A percentile compares a stretch with the other conserved stretches of the same genome.
Conservation (phyloP, 2,888 invertebrate species). For the Drosophila borealis region DNA sequence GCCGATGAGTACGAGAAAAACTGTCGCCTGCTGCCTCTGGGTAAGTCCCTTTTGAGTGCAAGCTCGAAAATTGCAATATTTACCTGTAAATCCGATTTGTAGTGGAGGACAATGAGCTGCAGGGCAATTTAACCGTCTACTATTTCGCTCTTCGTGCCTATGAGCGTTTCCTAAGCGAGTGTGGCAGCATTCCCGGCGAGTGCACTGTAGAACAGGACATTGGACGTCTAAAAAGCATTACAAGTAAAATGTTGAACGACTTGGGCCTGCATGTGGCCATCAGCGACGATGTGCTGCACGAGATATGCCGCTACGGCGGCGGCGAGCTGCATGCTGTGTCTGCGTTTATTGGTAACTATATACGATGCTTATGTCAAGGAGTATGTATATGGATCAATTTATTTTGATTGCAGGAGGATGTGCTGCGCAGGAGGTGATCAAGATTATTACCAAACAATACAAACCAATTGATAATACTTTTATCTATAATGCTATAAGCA, state of each 20-base stretch:
- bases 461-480: slow-evolving; percentile 98
- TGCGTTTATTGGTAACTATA: slow-evolving; percentile 90
- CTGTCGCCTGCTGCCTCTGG: slow-evolving; percentile 87
- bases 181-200: slow-evolving; percentile 95
- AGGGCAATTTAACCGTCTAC: slow-evolving; percentile 94
- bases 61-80: not conserved
- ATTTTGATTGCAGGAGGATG: slow-evolving; percentile 89
- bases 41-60: slow-evolving; percentile 75
- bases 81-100: slow-evolving; percentile 64
- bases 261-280: slow-evolving; percentile 92
- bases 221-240: slow-evolving; percentile 91
- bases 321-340: slow-evolving; percentile 97
- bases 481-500: slow-evolving; percentile 97
- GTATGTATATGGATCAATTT: not conserved
- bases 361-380: not conserved
- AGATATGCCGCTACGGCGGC: slow-evolving; percentile 97
- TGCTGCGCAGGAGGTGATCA: slow-evolving; percentile 98
- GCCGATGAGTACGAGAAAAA: slow-evolving; percentile 92
- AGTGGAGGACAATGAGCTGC: slow-evolving; percentile 91
- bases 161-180: slow-evolving; percentile 95
- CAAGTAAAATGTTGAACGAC: slow-evolving; percentile 91
- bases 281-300: slow-evolving; percentile 97
- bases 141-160: slow-evolving; percentile 96
- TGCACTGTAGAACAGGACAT: slow-evolving; percentile 96
- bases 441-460: slow-evolving; percentile 97